phyloP scores from a whole-genome alignment of 2,797 vertebrate genomes.

The Pseudomugil gertrudae region DNA sequence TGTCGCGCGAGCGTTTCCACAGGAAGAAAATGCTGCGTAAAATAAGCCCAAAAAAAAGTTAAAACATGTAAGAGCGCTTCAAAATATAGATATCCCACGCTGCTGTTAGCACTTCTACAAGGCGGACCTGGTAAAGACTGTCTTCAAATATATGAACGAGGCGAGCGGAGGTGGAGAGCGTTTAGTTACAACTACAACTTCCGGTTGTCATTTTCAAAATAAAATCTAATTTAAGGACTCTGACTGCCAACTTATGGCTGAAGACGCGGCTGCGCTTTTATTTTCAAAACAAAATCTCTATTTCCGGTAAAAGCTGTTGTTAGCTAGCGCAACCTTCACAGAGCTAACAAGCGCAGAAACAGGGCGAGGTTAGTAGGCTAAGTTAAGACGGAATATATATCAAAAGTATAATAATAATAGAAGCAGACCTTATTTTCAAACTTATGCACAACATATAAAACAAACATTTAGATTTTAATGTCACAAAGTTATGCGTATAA shows the following conservation, averaged over 20 bases:
- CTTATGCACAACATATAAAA: neutral
- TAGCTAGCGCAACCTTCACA: too few species aligned
- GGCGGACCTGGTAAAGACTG: neutral
- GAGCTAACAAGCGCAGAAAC: conserved; percentile 36
- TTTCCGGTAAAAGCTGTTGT: neutral
- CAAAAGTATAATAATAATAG: conserved; percentile 55
- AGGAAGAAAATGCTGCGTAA: neutral
- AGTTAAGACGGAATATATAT: conserved; percentile 21
- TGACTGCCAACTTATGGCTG: rapidly evolving
- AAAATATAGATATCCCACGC: conserved; percentile 49
- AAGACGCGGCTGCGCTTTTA: neutral
- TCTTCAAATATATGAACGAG: conserved; percentile 54
- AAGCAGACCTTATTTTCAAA: neutral
- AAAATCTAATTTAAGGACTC: rapidly evolving
- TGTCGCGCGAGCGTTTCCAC: conserved; percentile 41
- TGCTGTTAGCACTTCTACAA: conserved; percentile 34
- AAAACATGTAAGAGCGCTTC: conserved; percentile 1
- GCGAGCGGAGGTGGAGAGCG: conserved; percentile 33
- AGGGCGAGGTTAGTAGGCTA: conserved; percentile 19
- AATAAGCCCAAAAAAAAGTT: conserved; percentile 9
- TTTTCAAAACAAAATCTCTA: rapidly evolving
- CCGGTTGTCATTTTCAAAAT: conserved; percentile 19
- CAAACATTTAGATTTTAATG: rapidly evolving
- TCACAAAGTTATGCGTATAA: neutral
- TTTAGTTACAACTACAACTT: neutral